Conservation (phyloP, 2,888 invertebrate species). For the Agonopterix heracliana region DNA sequence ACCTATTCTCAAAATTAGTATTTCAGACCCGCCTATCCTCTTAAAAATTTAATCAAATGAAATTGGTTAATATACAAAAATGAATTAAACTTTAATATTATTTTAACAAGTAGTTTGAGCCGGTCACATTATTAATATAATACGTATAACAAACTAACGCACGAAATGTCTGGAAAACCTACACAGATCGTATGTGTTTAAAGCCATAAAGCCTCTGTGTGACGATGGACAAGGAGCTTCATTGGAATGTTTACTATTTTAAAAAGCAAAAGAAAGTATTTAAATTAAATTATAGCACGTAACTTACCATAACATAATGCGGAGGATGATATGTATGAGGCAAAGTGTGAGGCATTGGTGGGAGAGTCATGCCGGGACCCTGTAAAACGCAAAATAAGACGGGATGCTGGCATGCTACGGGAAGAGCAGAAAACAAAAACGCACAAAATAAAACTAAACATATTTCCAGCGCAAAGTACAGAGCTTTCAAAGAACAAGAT, state of each 20-base stretch:
- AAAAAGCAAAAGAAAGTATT: conserved; percentile 5
- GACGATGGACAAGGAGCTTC: conserved; percentile 12
- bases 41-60: no score
- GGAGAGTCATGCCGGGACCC: conserved; percentile 73
- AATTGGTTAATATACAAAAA: no score
- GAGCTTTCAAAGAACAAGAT: not conserved
- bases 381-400: conserved; percentile 64
- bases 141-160: no score
- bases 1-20: no score
- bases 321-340: conserved; percentile 74
- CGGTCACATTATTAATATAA: no score
- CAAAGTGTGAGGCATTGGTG: conserved; percentile 72
- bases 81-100: no score
- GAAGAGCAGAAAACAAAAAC: conserved; percentile 39
- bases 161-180: no score
- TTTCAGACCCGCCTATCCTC: no score
- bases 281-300: conserved; percentile 18
- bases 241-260: not conserved
- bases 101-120: no score
- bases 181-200: not conserved
- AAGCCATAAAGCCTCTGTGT: not conserved
- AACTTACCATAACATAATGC: conserved; percentile 75
- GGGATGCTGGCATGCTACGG: conserved; percentile 65
- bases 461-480: conserved; percentile 4
- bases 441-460: conserved; percentile 20